A percentile compares a stretch with the other conserved stretches of the same genome.
Conservation (phyloP, 1,140 invertebrate genomes). For the Caenorhabditis tropicalis region DNA sequence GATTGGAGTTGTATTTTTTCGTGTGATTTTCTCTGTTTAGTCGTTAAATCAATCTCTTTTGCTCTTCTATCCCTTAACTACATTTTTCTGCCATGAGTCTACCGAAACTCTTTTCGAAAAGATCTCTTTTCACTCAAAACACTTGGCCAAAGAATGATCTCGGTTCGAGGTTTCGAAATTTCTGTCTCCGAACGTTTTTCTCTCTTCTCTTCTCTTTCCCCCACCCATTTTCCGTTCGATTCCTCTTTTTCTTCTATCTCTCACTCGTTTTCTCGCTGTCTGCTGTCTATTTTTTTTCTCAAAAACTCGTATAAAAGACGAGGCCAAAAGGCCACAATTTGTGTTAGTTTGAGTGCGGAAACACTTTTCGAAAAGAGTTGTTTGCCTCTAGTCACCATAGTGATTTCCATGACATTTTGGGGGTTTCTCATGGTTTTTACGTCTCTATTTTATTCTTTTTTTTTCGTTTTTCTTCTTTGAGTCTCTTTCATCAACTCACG, state of each 20-base stretch:
- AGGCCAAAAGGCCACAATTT: slow-evolving; percentile 13
- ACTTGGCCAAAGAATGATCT: neutral
- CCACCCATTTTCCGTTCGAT: neutral
- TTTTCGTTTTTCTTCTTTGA: neutral
- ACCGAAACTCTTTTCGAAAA: too few relatives aligned
- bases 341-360: neutral
- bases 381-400: neutral
- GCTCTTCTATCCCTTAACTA: too few relatives aligned
- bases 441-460: neutral
- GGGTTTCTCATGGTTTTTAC: neutral
- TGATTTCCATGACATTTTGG: neutral
- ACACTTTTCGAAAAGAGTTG: neutral
- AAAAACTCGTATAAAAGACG: slow-evolving; percentile 8
- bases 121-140: neutral
- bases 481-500: too few relatives aligned
- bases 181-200: neutral
- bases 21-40: too few relatives aligned
- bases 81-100: too few relatives aligned
- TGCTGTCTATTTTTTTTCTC: neutral
- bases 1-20: too few relatives aligned
- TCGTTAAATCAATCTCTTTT: too few relatives aligned
- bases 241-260: neutral
- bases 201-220: neutral
- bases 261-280: neutral
- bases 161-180: neutral